Evolutionary conservation across 2,888 invertebrate species (phyloP), one percentile per base, ranked within the genome.

Genomic region (Acleris laterana): DNA sequence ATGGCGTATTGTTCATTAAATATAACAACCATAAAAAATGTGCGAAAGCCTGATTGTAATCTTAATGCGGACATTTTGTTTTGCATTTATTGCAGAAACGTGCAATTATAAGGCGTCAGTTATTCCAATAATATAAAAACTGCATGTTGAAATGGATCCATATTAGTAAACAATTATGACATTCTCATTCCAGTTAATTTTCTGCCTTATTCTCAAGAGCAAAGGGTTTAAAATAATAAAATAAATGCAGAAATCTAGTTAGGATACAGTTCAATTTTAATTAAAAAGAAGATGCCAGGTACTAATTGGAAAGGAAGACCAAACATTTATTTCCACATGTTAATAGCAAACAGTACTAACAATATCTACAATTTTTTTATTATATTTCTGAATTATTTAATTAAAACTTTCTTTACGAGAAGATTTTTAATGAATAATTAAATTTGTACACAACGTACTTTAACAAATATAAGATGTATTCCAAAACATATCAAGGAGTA

Each of bases 91-190:
- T 50, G 46, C 46, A 13, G 17, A 49, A 61, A 61, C n/a, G 16
- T 17, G 50, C 61, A 65, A 61, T 65, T 65, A 61, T 28, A 46
- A 60, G 44, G 28, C 49, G 56, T 61, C 58, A 49, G 55, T 46
- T 32, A 61, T 46, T 49, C 20, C 59, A 59, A 48, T 64, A 55
- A 19, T 16, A 53, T 49, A 59, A 60, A 56, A 52, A 51, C 9
- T 48, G 46, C 25, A 22, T 19, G 19, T 55, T 42, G 38, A 42
- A 55, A 42, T n/a, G 38, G 38, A 38, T 38, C 13, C 13, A 11
- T 38, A 38, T 38, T 38, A 38, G 38, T 38, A 38, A 38, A 38
- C 38, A 32, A 32, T 32, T 32, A 38, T 38, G 1, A 38, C 11
- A 53, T 38, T 52, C 16, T 3, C 7, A 22, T 55, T 16, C 42